Evolutionary conservation across 2,113 vertebrate genomes (phyloP).

Genomic region (Uropsilus gracilis): DNA sequence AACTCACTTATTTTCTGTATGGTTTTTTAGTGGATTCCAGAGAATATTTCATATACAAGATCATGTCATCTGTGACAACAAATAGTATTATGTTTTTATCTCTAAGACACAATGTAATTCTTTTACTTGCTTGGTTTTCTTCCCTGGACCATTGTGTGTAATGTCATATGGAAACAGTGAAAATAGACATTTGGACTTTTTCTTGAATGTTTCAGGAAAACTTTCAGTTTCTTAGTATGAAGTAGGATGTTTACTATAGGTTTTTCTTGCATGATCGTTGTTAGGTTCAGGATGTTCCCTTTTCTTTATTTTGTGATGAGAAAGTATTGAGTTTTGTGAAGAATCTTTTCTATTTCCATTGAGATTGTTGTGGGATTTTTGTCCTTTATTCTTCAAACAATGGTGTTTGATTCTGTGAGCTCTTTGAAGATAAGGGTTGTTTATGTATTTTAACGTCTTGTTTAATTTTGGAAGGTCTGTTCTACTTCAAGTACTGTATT

Average conservation of each 20-base stretch:
- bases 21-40: neutral
- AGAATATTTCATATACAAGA: neutral
- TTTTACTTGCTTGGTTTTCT: neutral
- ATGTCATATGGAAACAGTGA: neutral
- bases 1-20: neutral
- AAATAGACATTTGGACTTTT: neutral
- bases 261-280: neutral
- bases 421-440: neutral
- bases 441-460: neutral
- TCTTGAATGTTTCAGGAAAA: neutral
- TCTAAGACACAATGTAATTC: neutral
- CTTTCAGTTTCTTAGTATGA: neutral
- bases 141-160: neutral
- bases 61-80: neutral
- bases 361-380: neutral
- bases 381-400: neutral
- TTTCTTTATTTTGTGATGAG: neutral
- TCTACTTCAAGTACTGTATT: neutral
- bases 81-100: neutral
- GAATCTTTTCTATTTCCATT: neutral
- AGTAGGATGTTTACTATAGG: neutral
- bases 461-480: neutral
- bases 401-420: neutral
- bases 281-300: neutral
- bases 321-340: neutral